Evolutionary conservation across 2,888 invertebrate species (phyloP).

Genomic region (Salpingus planirostris): DNA sequence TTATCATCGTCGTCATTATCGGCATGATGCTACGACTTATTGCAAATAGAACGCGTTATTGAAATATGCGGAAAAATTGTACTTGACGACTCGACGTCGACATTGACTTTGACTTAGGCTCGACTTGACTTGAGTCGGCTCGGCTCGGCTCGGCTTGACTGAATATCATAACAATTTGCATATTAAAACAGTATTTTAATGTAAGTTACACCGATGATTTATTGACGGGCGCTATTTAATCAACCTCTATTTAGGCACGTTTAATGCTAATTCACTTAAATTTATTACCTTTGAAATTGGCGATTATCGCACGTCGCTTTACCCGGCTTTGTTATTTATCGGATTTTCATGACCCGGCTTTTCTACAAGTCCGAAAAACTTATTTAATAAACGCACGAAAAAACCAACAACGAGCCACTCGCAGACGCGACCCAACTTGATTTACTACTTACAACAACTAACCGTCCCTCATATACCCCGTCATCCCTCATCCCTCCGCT

Average conservation of each 20-base stretch:
- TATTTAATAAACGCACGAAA: conserved; percentile 7
- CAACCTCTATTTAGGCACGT: conserved; percentile 39
- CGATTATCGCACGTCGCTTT: conserved; percentile 36
- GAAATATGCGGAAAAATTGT: too few relatives aligned
- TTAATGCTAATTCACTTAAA: conserved; percentile 39
- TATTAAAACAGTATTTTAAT: conserved; percentile 36
- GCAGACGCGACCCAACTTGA: too few relatives aligned
- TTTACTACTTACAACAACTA: too few relatives aligned
- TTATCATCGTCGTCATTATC: too few relatives aligned
- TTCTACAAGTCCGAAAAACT: conserved; percentile 11
- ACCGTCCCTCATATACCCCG: too few relatives aligned
- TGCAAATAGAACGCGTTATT: too few relatives aligned
- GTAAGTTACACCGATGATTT: conserved; percentile 38
- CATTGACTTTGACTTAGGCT: too few relatives aligned
- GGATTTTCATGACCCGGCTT: conserved; percentile 14
- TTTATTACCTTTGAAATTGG: conserved; percentile 39
- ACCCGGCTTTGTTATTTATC: conserved; percentile 29
- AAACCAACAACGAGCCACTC: too few relatives aligned
- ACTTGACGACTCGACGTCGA: too few relatives aligned
- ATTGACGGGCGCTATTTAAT: conserved; percentile 38
- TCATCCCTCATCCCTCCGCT: too few relatives aligned
- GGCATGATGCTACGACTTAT: too few relatives aligned
- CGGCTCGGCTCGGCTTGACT: too few relatives aligned
- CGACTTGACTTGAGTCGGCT: conserved; percentile 21
- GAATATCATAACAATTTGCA: conserved; percentile 34